These are phyloP conservation scores for Brachionus manjavacas DNA, from an alignment of 1,140 invertebrate genomes.

Conservation along the genomic window DNA sequence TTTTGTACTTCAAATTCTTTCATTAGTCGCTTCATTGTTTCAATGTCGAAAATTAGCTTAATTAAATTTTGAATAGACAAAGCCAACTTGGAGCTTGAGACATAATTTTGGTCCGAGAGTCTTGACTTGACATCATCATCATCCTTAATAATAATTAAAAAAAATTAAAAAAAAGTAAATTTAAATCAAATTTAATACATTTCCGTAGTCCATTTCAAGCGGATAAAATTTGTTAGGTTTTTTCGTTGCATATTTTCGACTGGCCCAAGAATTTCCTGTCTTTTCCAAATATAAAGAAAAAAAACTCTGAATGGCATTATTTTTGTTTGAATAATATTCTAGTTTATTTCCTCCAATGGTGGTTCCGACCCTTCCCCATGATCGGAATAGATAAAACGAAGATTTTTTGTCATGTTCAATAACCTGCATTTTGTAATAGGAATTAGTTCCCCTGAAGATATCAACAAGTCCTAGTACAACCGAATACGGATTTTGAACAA, in stretches of 20 bases:
- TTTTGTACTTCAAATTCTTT: slow-evolving; percentile 76
- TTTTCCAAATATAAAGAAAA: slow-evolving; percentile 72
- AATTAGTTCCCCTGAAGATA: slow-evolving; percentile 75
- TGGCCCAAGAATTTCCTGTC: slow-evolving; percentile 73
- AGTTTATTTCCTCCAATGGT: slow-evolving; percentile 74
- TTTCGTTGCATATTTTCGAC: slow-evolving; percentile 70
- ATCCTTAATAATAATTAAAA: background rate
- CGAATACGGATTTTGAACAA: slow-evolving; percentile 63
- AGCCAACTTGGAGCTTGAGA: slow-evolving; percentile 66
- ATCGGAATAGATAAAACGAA: slow-evolving; percentile 76
- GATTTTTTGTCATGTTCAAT: slow-evolving; percentile 67
- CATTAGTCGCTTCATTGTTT: slow-evolving; percentile 84
- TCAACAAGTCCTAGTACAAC: slow-evolving; percentile 77
- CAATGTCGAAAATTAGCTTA: slow-evolving; percentile 80
- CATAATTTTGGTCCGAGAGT: slow-evolving; percentile 52
- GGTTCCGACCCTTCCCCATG: slow-evolving; percentile 93
- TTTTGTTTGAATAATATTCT: slow-evolving; percentile 61
- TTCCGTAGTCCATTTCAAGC: slow-evolving; percentile 80
- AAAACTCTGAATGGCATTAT: slow-evolving; percentile 61
- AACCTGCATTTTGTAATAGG: slow-evolving; percentile 89
- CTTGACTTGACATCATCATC: slow-evolving; percentile 18
- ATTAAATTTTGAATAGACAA: slow-evolving; percentile 76
- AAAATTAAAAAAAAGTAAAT: background rate
- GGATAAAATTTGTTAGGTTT: slow-evolving; percentile 76
- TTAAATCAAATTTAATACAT: background rate